A percentile compares a stretch with the other conserved stretches of the same genome.
These are phyloP conservation scores for Drosophila borborema DNA, from an alignment of 2,888 invertebrate genomes.

Conservation along the genomic window DNA sequence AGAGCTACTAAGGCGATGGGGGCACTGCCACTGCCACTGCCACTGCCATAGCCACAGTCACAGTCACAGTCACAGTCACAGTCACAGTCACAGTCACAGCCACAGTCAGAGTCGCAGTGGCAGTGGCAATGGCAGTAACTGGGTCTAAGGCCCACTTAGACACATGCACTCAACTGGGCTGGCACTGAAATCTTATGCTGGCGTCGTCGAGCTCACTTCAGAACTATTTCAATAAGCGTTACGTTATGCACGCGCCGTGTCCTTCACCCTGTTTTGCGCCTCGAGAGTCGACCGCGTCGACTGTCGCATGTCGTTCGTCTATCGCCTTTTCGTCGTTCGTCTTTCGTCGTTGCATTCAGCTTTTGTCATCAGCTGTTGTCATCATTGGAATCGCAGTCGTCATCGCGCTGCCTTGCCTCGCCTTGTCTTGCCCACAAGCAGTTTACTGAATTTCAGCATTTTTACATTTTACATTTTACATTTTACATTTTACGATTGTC, in stretches of 20 bases:
- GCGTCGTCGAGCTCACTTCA: conserved; percentile 75
- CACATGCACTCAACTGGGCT: conserved; percentile 21
- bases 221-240: conserved; percentile 80
- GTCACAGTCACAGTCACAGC: no score
- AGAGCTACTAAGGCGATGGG: conserved; percentile 25
- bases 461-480: no score
- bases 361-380: conserved; percentile 45
- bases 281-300: conserved; percentile 37
- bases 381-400: conserved; percentile 7
- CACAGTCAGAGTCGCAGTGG: conserved; percentile 23
- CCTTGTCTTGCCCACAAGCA: conserved; percentile 56
- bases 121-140: conserved; percentile 20
- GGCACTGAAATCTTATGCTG: conserved; percentile 18
- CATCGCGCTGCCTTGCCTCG: conserved; percentile 3
- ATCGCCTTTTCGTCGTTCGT: conserved; percentile 15
- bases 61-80: conserved; percentile 14
- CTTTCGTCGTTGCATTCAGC: conserved; percentile 50
- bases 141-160: conserved; percentile 36
- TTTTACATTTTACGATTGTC: conserved; percentile 60
- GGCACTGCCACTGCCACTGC: not conserved
- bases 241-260: conserved; percentile 76
- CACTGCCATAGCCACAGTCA: not conserved
- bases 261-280: conserved; percentile 74
- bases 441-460: conserved; percentile 49
- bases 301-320: conserved; percentile 3